A percentile compares a stretch with the other conserved stretches of the same genome.
Evolutionary conservation across 2,888 invertebrate species (phyloP).

Genomic region (Caenorhabditis plicata): DNA sequence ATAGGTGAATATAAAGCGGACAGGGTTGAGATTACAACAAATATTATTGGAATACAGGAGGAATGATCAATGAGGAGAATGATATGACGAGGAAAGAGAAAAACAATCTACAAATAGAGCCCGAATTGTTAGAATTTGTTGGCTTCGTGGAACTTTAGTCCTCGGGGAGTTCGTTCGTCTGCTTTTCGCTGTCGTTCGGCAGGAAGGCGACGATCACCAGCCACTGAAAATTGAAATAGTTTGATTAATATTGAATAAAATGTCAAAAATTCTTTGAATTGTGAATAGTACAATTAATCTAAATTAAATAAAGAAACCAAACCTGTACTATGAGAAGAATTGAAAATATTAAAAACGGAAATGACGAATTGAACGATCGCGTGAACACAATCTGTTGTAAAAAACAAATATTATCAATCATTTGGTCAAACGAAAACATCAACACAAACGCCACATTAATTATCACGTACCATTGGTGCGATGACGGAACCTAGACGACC

Average conservation of each 20-base stretch:
- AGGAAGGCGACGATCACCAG: slow-evolving; percentile 14
- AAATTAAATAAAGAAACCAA: neutral
- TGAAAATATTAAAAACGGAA: slow-evolving; percentile 49
- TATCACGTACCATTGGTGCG: slow-evolving; percentile 55
- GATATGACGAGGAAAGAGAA: too few species aligned
- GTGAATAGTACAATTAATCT: neutral
- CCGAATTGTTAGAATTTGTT: too few species aligned
- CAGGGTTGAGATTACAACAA: too few species aligned
- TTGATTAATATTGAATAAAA: neutral
- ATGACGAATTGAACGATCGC: slow-evolving; percentile 20
- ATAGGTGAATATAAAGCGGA: too few species aligned
- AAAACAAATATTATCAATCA: too few species aligned
- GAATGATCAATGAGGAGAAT: too few species aligned
- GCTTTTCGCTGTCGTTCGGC: slow-evolving; percentile 20
- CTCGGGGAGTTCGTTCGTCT: slow-evolving; percentile 31
- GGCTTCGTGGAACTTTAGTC: slow-evolving; percentile 5
- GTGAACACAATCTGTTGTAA: slow-evolving; percentile 46
- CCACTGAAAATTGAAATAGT: slow-evolving; percentile 7
- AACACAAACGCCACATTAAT: too few species aligned
- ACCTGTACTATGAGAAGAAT: slow-evolving; percentile 51
- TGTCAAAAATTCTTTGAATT: neutral
- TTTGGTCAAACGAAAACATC: too few species aligned
- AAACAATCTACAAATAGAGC: too few species aligned
- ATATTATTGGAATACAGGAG: too few species aligned
- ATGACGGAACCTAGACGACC: slow-evolving; percentile 52